phyloP scores from a whole-genome alignment of 2,888 invertebrate genomes.

The Chesias legatella region DNA sequence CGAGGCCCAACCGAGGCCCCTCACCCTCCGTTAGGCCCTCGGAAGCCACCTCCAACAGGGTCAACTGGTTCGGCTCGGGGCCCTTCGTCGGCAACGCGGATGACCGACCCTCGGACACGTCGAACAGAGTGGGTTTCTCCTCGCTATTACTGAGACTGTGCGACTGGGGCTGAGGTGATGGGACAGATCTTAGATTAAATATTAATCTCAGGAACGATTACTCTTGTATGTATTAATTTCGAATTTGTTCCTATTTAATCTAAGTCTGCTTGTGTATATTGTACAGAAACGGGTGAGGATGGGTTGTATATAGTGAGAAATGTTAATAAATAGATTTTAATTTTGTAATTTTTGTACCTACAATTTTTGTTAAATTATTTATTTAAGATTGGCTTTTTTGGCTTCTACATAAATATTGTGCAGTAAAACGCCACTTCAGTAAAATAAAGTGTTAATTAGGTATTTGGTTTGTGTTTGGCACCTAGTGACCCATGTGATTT shows the following conservation, averaged over 20 bases:
- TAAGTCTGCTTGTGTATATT: slow-evolving; percentile 55
- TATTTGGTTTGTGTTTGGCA: slow-evolving; percentile 34
- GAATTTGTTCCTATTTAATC: slow-evolving; percentile 63
- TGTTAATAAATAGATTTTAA: slow-evolving; percentile 31
- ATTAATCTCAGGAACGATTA: slow-evolving; percentile 33
- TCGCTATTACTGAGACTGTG: slow-evolving; percentile 70
- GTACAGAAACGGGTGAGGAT: slow-evolving; percentile 40
- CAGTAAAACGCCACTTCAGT: slow-evolving; percentile 43
- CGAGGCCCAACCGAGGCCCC: slow-evolving; percentile 37
- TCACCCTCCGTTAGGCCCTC: slow-evolving; percentile 45
- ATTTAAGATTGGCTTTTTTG: slow-evolving; percentile 53
- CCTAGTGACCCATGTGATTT: slow-evolving; percentile 32
- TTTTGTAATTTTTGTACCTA: slow-evolving; percentile 32
- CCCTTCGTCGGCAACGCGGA: slow-evolving; percentile 75
- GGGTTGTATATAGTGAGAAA: slow-evolving; percentile 50
- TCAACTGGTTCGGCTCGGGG: slow-evolving; percentile 74
- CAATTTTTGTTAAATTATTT: slow-evolving; percentile 54
- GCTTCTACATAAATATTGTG: slow-evolving; percentile 57
- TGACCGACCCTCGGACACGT: slow-evolving; percentile 48
- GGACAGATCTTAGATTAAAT: slow-evolving; percentile 66
- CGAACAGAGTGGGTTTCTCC: slow-evolving; percentile 76
- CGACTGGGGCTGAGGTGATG: slow-evolving; percentile 72
- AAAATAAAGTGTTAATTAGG: slow-evolving; percentile 40
- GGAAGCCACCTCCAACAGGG: slow-evolving; percentile 55
- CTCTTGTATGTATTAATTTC: slow-evolving; percentile 21